These are phyloP conservation scores for Malaclemys terrapin DNA, from an alignment of 2,113 vertebrate genomes.

Conservation along the genomic window DNA sequence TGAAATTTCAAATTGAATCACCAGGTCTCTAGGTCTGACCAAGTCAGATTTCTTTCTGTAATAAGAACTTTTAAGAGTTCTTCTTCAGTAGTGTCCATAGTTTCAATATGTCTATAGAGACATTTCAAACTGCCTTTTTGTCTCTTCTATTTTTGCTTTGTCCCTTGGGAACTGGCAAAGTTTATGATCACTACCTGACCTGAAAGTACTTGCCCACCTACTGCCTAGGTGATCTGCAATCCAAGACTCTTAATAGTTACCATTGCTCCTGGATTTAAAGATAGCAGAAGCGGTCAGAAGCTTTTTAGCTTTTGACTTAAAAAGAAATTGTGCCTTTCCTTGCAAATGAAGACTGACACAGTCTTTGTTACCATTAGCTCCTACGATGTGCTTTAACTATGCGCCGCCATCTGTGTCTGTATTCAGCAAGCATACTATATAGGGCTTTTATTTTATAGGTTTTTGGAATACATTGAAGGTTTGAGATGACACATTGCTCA, in stretches of 20 bases:
- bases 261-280: background rate
- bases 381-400: too few relatives aligned
- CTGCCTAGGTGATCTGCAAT: background rate
- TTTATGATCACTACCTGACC: fast-evolving
- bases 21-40: background rate
- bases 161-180: fast-evolving
- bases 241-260: background rate
- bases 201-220: background rate
- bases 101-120: background rate
- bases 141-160: background rate
- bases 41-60: background rate
- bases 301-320: background rate
- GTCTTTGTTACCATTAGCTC: too few relatives aligned
- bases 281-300: background rate
- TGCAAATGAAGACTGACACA: too few relatives aligned
- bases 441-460: background rate
- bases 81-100: background rate
- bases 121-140: background rate
- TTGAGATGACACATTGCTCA: background rate
- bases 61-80: background rate
- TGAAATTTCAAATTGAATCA: background rate
- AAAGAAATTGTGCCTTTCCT: background rate
- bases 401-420: too few relatives aligned
- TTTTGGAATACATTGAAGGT: background rate
- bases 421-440: too few relatives aligned